Base-by-base conservation (phyloP, 2,797 vertebrate species). In the Lepus townsendii region DNA sequence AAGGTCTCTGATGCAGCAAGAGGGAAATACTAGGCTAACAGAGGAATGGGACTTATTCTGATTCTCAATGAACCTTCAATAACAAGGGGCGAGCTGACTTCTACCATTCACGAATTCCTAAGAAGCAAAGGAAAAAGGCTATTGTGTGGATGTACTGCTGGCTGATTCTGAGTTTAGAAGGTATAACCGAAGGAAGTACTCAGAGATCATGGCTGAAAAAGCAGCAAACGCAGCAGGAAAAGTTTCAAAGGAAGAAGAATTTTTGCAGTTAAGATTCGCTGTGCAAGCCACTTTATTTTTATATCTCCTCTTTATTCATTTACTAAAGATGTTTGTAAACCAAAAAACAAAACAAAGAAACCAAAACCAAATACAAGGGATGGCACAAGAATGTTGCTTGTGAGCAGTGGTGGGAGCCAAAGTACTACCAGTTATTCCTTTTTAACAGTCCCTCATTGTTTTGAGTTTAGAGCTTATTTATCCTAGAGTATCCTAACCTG, bases 111-210 rank as follows among this genome's bases (percentile, higher is more conserved):
- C 98, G 99, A 90, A 88, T 99, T 97, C 99, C 99, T 30, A 99
- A 99, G 98, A 99, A 99, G 96, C 95, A 99, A 91, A 98, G 99
- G 97, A 99, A 99, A 98, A 99, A 98, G 95, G 99, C 99, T 17
- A 99, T 99, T 97, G 99, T 42, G 38, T 99, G 97, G 99, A 99
- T 96, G 99, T 99, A 97, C 97, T 99, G 96, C 98, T 99, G 80
- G 98, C 99, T 8, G 99, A 99, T 90, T 99, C 99, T 1, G 99
- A 99, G 93, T 99, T 99, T 95, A 99, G 99, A 98, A 99, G 99
- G 99, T 98, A 98, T 75, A 99, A 99, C 98, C 99, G 99, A 98
- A 99, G 98, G 98, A 99, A 99, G 95, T 99, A 98, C 97, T 98
- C 98, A 93, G 98, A 99, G 92, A 99, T 99, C 97, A 98, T 99